Base-by-base conservation (phyloP, 2,797 vertebrate species). In the Danio kyathit region DNA sequence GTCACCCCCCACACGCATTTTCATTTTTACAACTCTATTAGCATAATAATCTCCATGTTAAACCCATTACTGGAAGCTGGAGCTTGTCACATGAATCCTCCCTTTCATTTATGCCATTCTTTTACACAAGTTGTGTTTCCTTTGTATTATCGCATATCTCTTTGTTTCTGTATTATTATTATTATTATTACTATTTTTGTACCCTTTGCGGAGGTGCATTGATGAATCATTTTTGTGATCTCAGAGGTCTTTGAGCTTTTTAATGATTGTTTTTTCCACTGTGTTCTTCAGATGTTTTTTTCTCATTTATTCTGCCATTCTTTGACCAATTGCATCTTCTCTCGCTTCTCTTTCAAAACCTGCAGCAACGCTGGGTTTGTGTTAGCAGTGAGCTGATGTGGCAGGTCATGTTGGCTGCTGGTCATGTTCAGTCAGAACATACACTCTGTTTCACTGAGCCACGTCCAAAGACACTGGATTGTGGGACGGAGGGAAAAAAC, bases 341-440 rank as follows among this genome's bases (percentile, higher is more conserved):
- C 3, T 41, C 44, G 46, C 21, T 38, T 71, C 21, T 69, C 38
- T 59, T 54, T 56, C 17, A 69, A 76, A 63, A 29, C 56, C 49
- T 60, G 65, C 12, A 46, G 56, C 69, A 75, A 38, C 14, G 19
- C 60, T 69, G 61, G 67, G 29, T 73, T 61, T 74, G 57, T 74
- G 63, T 46, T 81, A 65, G 77, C 29, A 79, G 21, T 63, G 65
- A 81, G 57, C 74, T 81, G 65, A 75, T 78, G 64, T 80, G 63
- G 64, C 76, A 79, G 70, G 63, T 67, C 40, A 77, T 63, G 40
- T 69, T 80, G 66, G 66, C 73, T 74, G 74, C 64, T 81, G 60
- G 49, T 83, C 66, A 83, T 75, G n/a, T 78, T 85, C 77, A 80
- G 56, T 80, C 73, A 83, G 57, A 83, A 79, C 56, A 56, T 54